A percentile compares a stretch with the other conserved stretches of the same genome.
These are phyloP conservation scores for Irena cyanogastra DNA, from an alignment of 2,113 vertebrate species.

Conservation along the genomic window DNA sequence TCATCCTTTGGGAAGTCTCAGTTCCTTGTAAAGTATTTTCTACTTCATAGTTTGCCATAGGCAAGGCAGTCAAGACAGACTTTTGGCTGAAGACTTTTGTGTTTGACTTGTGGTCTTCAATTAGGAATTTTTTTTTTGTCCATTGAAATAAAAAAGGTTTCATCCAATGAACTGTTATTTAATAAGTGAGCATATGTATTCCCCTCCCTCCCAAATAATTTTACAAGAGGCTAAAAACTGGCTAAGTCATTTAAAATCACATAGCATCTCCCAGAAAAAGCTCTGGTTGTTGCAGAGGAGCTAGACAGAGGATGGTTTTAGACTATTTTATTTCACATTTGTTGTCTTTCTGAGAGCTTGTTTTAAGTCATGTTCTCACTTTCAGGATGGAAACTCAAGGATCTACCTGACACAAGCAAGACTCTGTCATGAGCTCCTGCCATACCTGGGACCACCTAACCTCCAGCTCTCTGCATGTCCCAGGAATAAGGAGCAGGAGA, in stretches of 20 bases:
- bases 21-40: background rate
- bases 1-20: background rate
- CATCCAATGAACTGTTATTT: background rate
- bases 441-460: background rate
- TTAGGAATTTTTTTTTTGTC: background rate
- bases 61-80: background rate
- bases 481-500: background rate
- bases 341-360: background rate
- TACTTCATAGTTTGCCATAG: background rate
- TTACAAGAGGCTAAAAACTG: background rate
- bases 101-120: background rate
- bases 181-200: background rate
- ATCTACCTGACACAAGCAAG: rapidly evolving
- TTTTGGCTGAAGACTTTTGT: background rate
- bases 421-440: background rate
- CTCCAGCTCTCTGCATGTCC: background rate
- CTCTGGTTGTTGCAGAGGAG: background rate
- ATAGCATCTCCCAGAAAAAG: background rate
- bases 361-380: background rate
- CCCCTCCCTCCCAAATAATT: background rate
- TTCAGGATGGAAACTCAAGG: background rate
- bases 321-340: background rate
- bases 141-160: background rate
- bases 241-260: background rate
- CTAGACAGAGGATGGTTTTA: background rate